Conservation (phyloP, 2,797 vertebrate genomes). For the Ctenosaura bakeri region DNA sequence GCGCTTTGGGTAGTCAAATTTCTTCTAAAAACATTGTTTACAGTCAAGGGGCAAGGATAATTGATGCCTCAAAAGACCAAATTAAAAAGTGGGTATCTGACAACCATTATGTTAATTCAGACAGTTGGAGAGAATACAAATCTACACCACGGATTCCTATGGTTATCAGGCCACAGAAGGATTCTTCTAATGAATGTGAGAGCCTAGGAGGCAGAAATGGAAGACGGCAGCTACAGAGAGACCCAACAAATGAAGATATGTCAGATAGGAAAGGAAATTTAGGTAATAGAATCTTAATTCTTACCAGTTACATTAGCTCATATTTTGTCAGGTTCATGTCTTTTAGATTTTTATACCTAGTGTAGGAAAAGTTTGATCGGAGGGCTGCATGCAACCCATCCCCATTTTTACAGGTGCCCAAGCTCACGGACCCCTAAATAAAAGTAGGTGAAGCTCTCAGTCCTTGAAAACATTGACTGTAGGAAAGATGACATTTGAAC, state of each 20-base stretch:
- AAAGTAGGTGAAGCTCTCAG: too few species aligned
- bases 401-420: too few species aligned
- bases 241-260: conserved; percentile 69
- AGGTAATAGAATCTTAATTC: conserved; percentile 71
- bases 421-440: too few species aligned
- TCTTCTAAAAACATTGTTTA: conserved; percentile 77
- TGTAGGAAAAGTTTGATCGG: too few species aligned
- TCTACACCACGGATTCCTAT: conserved; percentile 68
- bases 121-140: conserved; percentile 85
- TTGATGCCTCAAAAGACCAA: conserved; percentile 83
- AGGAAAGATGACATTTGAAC: too few species aligned
- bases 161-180: conserved; percentile 80
- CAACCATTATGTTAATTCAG: conserved; percentile 77
- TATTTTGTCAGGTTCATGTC: neutral
- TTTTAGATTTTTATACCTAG: conserved; percentile 17
- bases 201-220: conserved; percentile 72
- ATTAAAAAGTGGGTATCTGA: conserved; percentile 81
- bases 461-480: too few species aligned
- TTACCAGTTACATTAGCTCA: conserved; percentile 4
- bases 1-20: conserved; percentile 80
- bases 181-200: conserved; percentile 76
- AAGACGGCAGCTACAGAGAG: conserved; percentile 75
- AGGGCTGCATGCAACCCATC: too few species aligned
- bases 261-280: conserved; percentile 70
- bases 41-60: conserved; percentile 81